These are phyloP conservation scores for Tinea semifulvella DNA, from an alignment of 2,888 invertebrate genomes.

Conservation along the genomic window DNA sequence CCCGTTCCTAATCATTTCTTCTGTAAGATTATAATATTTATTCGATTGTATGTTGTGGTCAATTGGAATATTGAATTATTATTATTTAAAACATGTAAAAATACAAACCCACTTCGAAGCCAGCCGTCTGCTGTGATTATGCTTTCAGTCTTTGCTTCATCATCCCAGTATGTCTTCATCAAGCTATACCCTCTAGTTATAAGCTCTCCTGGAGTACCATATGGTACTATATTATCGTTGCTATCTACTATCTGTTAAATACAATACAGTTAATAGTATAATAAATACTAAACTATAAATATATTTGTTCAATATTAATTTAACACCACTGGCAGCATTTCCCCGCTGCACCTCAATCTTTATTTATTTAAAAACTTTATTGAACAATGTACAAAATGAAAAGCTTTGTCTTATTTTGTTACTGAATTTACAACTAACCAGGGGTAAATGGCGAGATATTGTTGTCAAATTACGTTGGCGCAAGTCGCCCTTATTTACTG, in stretches of 20 bases:
- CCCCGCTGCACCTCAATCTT: no score
- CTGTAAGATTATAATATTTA: no score
- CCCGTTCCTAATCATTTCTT: no score
- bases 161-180: constrained; percentile 78
- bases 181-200: constrained; percentile 70
- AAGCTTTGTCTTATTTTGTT: no score
- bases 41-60: no score
- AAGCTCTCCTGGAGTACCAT: constrained; percentile 73
- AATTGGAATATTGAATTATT: no score
- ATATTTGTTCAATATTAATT: neutral
- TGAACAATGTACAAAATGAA: no score
- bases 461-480: no score
- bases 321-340: no score
- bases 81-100: neutral
- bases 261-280: neutral
- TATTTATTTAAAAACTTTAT: no score
- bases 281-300: neutral
- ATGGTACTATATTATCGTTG: constrained; percentile 65
- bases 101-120: constrained; percentile 72
- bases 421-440: no score
- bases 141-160: constrained; percentile 71
- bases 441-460: no score
- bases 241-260: constrained; percentile 67
- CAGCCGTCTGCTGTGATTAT: constrained; percentile 70
- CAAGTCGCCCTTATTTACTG: neutral